phyloP scores from a whole-genome alignment of 2,888 invertebrate species.

The Automeris io region DNA sequence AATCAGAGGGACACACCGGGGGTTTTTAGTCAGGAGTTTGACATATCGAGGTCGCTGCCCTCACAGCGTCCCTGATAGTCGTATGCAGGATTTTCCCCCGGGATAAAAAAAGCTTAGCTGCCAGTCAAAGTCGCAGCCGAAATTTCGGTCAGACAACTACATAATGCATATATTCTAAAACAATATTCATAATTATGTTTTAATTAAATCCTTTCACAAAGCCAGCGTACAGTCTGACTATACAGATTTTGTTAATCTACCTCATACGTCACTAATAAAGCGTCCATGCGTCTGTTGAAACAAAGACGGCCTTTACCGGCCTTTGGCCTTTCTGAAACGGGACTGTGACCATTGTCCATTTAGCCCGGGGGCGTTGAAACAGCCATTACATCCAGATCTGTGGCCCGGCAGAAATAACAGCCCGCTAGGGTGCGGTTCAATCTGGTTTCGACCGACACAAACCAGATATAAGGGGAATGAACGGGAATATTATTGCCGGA shows the following conservation, averaged over 20 bases:
- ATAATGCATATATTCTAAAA: neutral
- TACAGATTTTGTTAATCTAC: constrained; percentile 27
- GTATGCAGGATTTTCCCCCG: too few relatives aligned
- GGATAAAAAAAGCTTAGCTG: too few relatives aligned
- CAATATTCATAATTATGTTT: constrained; percentile 10
- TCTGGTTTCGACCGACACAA: constrained; percentile 36
- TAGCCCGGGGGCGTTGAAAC: constrained; percentile 29
- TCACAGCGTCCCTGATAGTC: too few relatives aligned
- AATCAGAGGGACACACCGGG: too few relatives aligned
- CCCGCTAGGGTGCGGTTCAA: constrained; percentile 25
- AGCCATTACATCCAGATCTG: constrained; percentile 25
- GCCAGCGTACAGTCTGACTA: constrained; percentile 23
- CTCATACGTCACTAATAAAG: constrained; percentile 29
- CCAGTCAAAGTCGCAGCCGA: too few relatives aligned
- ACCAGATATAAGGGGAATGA: constrained; percentile 54
- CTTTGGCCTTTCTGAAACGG: constrained; percentile 47
- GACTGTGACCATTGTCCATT: constrained; percentile 50
- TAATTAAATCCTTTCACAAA: constrained; percentile 32
- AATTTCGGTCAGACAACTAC: too few relatives aligned
- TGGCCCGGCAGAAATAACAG: constrained; percentile 19
- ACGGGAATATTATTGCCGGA: constrained; percentile 53
- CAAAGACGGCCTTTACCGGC: constrained; percentile 43
- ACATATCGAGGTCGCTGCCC: too few relatives aligned
- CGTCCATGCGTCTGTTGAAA: constrained; percentile 33
- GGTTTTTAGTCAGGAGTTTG: too few relatives aligned